These are phyloP conservation scores for Augochlora pura DNA, from an alignment of 1,140 invertebrate genomes.

Conservation along the genomic window DNA sequence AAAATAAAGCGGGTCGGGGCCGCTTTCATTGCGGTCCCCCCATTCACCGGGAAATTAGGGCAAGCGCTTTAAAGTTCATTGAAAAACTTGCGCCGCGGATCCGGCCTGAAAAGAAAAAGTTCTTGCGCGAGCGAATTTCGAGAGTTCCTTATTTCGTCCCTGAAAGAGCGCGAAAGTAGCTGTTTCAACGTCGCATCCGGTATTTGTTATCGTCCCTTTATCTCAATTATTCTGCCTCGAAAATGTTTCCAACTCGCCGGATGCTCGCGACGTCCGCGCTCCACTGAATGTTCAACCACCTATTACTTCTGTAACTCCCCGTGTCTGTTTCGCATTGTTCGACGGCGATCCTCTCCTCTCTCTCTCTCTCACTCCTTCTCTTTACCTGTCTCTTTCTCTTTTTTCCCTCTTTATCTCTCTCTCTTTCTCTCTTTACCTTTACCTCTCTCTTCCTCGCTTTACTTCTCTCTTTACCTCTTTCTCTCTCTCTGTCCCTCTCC, in stretches of 20 bases:
- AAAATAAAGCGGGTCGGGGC: slow-evolving; percentile 55
- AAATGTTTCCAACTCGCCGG: slow-evolving; percentile 20
- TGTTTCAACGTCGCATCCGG: slow-evolving; percentile 32
- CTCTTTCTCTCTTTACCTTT: no score
- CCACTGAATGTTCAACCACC: background rate
- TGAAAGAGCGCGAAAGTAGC: slow-evolving; percentile 56
- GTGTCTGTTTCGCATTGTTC: background rate
- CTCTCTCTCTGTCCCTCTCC: no score
- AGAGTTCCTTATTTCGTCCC: slow-evolving; percentile 53
- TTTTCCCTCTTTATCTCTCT: no score
- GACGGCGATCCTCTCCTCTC: no score
- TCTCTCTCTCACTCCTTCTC: no score
- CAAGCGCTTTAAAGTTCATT: slow-evolving; percentile 63
- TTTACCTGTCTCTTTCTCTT: no score
- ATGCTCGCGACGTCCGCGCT: background rate
- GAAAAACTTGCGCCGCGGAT: slow-evolving; percentile 49
- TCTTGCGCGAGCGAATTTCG: slow-evolving; percentile 60
- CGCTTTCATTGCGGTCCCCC: slow-evolving; percentile 57
- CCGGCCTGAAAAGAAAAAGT: slow-evolving; percentile 35
- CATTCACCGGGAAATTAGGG: slow-evolving; percentile 63
- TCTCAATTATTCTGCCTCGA: slow-evolving; percentile 51
- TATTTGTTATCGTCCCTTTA: slow-evolving; percentile 53
- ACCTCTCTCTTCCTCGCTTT: no score
- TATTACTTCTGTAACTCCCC: slow-evolving; percentile 5
- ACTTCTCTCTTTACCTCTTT: no score